Base-by-base conservation (phyloP, 2,888 invertebrate genomes). In the Thecophora atra region DNA sequence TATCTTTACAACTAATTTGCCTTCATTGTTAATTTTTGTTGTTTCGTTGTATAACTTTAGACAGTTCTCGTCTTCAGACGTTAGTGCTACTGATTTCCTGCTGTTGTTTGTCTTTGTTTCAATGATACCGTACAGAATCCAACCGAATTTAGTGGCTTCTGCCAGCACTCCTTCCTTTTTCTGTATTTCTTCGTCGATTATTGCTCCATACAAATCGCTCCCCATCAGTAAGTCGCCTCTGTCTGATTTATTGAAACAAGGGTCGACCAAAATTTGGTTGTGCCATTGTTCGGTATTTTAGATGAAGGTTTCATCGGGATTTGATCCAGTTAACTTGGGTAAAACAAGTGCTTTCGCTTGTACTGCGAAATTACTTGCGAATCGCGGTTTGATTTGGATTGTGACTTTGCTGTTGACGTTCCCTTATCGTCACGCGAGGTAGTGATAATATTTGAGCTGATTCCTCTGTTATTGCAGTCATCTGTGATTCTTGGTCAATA, bases 401-500 rank as follows among this genome's bases (percentile, higher is more conserved):
- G 54, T 54, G 17, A 70, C 24, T 24, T 47, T 60, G 15, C 47
- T 58, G 24, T 70, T 70, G 62, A 70, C 56, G 52, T 63, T 21
- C 63, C 70, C 2, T 69, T 42, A 56, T 44, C n/a, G 3, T 69
- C 56, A 26, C 52, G n/a, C 69, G 37, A 24, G 69, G 28, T 28
- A 69, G 54, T 7, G 58, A 68, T 17, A 19, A 58, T 44, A 58
- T 58, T 42, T 69, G 60, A 17, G 24, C 44, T 56, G 69, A 56
- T 58, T 69, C 42, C 26, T 63, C 70, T 64, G 63, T 24, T 63
- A 70, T 52, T 56, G 64, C 64, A 52, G 70, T 64, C 42, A 63
- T 70, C 37, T 70, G 70, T 24, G 70, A 63, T 54, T 28, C 70
- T 52, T 70, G 63, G 62, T 58, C 58, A 28, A 68, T 68, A n/a